These are phyloP conservation scores for Progne subis DNA, from an alignment of 2,113 vertebrate species.

Conservation along the genomic window DNA sequence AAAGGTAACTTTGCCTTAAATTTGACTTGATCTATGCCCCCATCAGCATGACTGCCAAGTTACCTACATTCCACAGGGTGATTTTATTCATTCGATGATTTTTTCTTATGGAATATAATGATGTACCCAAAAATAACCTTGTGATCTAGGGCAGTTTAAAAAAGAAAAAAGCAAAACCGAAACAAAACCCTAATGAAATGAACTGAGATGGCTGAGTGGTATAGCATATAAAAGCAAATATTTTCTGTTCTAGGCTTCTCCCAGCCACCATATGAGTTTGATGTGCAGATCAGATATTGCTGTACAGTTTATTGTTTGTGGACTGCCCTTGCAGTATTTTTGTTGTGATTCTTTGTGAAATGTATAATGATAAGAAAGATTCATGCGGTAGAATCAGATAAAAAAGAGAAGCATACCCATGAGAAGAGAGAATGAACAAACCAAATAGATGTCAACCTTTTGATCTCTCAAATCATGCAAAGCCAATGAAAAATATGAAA, in stretches of 20 bases:
- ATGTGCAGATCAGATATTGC: neutral
- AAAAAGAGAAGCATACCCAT: neutral
- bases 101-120: neutral
- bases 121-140: neutral
- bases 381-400: neutral
- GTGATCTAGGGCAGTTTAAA: neutral
- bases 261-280: neutral
- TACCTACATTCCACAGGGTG: accelerated
- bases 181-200: neutral
- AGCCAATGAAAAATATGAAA: neutral
- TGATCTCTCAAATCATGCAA: neutral
- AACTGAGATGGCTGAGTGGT: neutral
- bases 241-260: neutral
- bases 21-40: neutral
- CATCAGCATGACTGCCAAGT: neutral
- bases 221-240: neutral
- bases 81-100: neutral
- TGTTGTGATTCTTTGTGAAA: neutral
- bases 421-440: neutral
- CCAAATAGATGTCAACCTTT: neutral
- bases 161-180: neutral
- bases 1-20: neutral
- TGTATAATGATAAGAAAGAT: neutral
- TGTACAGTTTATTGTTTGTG: neutral
- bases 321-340: neutral